Percentiles rank a stretch among this genome's conserved stretches.
Evolutionary conservation across 2,888 invertebrate genomes (phyloP).

Genomic region (Eucera pruinosa): DNA sequence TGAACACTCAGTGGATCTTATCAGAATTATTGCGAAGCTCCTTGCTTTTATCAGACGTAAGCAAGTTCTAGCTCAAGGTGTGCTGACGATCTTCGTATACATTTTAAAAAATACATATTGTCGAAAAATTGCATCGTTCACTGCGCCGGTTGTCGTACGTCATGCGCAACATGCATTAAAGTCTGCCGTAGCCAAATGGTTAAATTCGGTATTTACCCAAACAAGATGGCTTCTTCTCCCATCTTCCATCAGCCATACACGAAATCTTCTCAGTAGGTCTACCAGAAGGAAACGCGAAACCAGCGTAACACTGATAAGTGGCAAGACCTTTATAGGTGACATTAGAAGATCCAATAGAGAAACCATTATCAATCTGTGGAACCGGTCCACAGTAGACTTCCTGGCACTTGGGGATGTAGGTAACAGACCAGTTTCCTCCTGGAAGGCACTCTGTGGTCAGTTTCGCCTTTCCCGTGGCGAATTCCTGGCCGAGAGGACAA

Average conservation of each 20-base stretch:
- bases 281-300: conserved; percentile 96
- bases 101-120: no score
- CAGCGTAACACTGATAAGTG: conserved; percentile 98
- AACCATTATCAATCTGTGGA: conserved; percentile 98
- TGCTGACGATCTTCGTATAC: no score
- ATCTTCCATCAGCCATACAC: conserved; percentile 94
- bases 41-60: no score
- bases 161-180: no score
- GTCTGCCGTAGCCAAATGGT: no score
- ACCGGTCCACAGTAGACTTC: conserved; percentile 99
- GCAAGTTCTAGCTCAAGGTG: no score
- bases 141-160: no score
- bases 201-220: conserved; percentile 86
- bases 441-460: conserved; percentile 94
- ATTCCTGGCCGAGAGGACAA: conserved; percentile 97
- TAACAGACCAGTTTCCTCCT: conserved; percentile 96
- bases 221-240: conserved; percentile 97
- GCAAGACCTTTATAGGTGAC: conserved; percentile 97
- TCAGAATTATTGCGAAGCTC: no score
- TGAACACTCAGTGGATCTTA: no score
- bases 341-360: conserved; percentile 97
- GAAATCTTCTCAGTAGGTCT: conserved; percentile 95
- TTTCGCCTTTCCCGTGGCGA: conserved; percentile 94
- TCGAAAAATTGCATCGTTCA: no score
- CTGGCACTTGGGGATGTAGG: conserved; percentile 96